Conservation (phyloP, 2,888 invertebrate species). For the Sarcophaga variegata region DNA sequence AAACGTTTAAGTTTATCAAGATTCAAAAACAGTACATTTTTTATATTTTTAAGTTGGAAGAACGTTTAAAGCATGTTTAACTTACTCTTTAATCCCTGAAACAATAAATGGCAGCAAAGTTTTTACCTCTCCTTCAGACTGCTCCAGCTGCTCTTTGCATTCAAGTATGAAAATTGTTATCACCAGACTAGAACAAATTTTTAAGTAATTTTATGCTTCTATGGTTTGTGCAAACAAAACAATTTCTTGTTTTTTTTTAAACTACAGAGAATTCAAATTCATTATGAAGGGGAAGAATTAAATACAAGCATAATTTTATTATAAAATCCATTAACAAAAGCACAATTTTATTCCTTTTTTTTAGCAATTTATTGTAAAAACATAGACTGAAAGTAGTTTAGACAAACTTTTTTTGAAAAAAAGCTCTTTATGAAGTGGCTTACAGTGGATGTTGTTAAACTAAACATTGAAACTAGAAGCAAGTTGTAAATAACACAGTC, state of each 20-base stretch:
- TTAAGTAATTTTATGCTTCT: slow-evolving; percentile 63
- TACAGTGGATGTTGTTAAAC: too few species aligned
- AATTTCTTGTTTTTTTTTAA: too few species aligned
- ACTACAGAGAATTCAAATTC: neutral
- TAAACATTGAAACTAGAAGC: too few species aligned
- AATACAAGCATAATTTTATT: slow-evolving; percentile 28
- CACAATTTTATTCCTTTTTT: neutral
- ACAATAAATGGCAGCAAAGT: neutral
- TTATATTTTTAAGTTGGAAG: neutral
- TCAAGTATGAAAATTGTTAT: slow-evolving; percentile 49
- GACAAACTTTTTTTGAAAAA: too few species aligned
- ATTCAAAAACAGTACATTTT: too few species aligned
- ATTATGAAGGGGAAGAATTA: slow-evolving; percentile 3
- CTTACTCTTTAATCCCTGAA: neutral
- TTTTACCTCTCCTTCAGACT: neutral
- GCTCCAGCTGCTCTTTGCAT: slow-evolving; percentile 15
- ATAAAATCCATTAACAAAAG: slow-evolving; percentile 33
- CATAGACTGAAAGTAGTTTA: neutral
- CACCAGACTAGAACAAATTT: slow-evolving; percentile 61
- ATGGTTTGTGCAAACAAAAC: slow-evolving; percentile 26
- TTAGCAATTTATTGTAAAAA: neutral
- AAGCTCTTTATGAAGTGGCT: too few species aligned
- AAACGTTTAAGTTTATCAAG: too few species aligned
- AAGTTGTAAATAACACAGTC: too few species aligned
- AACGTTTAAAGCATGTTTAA: neutral